Percentiles rank a stretch among this genome's conserved stretches.
These are phyloP conservation scores for Diplosoma virens DNA, from an alignment of 23 tunicate species.

Conservation along the genomic window DNA sequence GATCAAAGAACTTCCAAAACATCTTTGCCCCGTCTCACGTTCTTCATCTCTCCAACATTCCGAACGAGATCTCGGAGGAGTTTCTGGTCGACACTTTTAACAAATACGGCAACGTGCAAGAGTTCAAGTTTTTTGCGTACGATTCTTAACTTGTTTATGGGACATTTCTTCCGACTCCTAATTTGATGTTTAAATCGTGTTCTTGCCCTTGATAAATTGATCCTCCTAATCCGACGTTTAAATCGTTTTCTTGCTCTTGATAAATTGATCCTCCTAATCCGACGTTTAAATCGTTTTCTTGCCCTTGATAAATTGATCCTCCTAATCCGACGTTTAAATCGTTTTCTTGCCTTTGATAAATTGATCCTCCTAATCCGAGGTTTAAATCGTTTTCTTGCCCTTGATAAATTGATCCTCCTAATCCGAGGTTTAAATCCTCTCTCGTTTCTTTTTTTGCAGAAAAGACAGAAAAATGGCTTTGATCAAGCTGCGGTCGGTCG, in stretches of 20 bases:
- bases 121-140: slow-evolving; percentile 94
- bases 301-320: too few relatives aligned
- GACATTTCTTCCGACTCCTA: too few relatives aligned
- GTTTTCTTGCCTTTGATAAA: too few relatives aligned
- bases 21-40: slow-evolving; percentile 87
- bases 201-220: too few relatives aligned
- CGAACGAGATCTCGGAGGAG: slow-evolving; percentile 78
- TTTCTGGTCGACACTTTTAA: slow-evolving; percentile 48
- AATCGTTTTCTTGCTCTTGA: too few relatives aligned
- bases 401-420: not conserved
- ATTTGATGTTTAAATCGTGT: too few relatives aligned
- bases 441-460: slow-evolving; percentile 37
- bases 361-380: not conserved
- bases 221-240: too few relatives aligned
- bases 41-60: slow-evolving; percentile 95
- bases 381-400: not conserved
- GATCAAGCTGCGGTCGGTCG: slow-evolving; percentile 61
- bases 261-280: too few relatives aligned
- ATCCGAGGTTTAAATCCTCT: not conserved
- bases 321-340: too few relatives aligned
- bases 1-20: slow-evolving; percentile 98
- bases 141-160: too few relatives aligned
- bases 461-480: slow-evolving; percentile 95
- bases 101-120: slow-evolving; percentile 59
- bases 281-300: too few relatives aligned